Base-by-base conservation (phyloP, 2,113 vertebrate genomes). In the Cacatua alba region DNA sequence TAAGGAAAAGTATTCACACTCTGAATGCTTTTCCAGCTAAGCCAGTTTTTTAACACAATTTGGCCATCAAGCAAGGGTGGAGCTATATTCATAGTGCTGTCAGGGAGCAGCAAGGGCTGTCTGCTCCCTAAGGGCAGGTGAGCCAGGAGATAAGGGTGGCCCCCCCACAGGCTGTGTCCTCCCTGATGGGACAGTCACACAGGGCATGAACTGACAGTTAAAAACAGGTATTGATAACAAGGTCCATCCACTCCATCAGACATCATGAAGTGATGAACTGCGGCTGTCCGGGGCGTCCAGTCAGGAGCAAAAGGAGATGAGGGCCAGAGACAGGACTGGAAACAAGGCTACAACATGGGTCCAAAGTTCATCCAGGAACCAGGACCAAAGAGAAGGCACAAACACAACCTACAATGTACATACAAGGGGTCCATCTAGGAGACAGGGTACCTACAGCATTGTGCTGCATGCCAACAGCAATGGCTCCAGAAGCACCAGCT, bases 1-100 rank as follows among this genome's bases (percentile, higher is more conserved):
- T 71, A 88, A 88, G 71, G 53, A 77, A 88, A 82, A 79, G 10
- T 43, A 53, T 63, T 90, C 43, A 57, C n/a, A 55, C 9, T 48
- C n/a, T 49, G 46, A 94, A 72, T n/a, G 41, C 31, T 91, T 88
- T 93, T 93, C 88, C 92, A 95, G 94, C 23, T 86, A 92, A 84
- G 33, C 20, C 72, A 81, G 37, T 35, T 96, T 82, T 86, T 43
- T 70, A 92, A 69, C 11, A 33, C 46, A 29, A 26, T 65, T 78
- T 93, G 75, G 85, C 71, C 89, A 83, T 51, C 23, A 59, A 80
- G 51, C n/a, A 57, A 43, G 46, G 35, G 65, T 74, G 70, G 64
- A 80, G 81, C 33, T 46, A 51, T 16, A 53, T 44, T 69, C 31
- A 29, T 5, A 60, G 53, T 4, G 31, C 60, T 69, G 74, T 17